Conservation (phyloP, 2,113 vertebrate genomes). For the Semicossyphus pulcher region DNA sequence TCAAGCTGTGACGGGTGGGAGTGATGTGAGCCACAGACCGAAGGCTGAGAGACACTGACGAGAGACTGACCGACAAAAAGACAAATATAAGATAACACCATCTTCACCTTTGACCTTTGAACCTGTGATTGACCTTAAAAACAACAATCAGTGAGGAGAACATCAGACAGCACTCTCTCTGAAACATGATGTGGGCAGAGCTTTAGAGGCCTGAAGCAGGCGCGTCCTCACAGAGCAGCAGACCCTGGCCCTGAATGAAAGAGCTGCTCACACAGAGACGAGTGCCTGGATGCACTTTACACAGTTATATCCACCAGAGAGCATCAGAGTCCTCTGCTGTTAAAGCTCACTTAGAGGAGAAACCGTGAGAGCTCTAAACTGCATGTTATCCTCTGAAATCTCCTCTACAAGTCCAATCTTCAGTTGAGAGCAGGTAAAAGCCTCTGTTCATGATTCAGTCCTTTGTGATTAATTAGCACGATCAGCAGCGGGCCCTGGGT, state of each 20-base stretch:
- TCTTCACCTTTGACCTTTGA: too few species aligned
- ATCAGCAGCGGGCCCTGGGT: constrained; percentile 25
- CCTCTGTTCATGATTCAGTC: constrained; percentile 48
- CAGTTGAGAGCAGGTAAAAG: constrained; percentile 15
- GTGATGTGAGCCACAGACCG: too few species aligned
- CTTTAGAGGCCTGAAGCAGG: background rate
- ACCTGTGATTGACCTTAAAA: background rate
- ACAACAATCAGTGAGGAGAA: background rate
- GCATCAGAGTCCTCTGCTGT: background rate
- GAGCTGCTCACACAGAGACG: background rate
- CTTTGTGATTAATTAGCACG: constrained; percentile 52
- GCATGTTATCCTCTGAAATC: too few species aligned
- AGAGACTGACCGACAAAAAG: too few species aligned
- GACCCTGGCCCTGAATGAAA: background rate
- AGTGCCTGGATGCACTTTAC: background rate
- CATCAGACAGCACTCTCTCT: background rate
- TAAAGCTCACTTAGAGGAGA: background rate
- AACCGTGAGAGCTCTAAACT: background rate
- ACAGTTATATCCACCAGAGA: background rate
- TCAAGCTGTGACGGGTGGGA: too few species aligned
- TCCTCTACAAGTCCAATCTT: too few species aligned
- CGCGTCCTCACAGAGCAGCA: background rate
- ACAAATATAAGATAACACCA: too few species aligned
- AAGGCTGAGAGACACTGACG: too few species aligned
- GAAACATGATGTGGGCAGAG: background rate